Evolutionary conservation across 2,888 invertebrate genomes (phyloP), one percentile per base, ranked within the genome.

Genomic region (Trypoxylon attenuatum): DNA sequence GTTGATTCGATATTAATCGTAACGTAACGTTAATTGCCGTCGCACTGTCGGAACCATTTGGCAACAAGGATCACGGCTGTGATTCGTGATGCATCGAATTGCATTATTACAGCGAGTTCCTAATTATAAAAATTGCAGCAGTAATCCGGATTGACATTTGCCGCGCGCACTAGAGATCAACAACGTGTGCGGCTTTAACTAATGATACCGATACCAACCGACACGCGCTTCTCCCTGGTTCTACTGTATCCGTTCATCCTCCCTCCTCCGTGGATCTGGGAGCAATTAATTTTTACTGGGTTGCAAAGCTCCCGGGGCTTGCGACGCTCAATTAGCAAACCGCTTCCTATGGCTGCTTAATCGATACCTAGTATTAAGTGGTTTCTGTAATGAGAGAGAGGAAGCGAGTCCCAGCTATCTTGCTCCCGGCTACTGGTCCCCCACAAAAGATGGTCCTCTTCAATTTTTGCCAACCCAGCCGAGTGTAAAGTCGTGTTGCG

Each of bases 1-100:
- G 69, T 60, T 60, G 62, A 45, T 59, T 58, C 47, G 68, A 65
- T 68, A 73, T 73, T 71, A 73, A 63, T 73, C 61, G 65, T 60
- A 65, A 68, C 62, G 68, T 56, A 67, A 70, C 56, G 67, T 63
- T 70, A 67, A 67, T 67, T 54, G 57, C 57, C 23, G 29, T 23
- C 49, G 57, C 56, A 57, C 69, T 57, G 27, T 27, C n/a, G 41
- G 54, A 52, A 16, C 41, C 64, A 65, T 73, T 72, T 64, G 43
- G 27, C 22, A 22, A 27, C 39, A 56, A 42, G 53, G 43, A 62
- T 64, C 51, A 55, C 54, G 55, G 21, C 50, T 21, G 52, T 38
- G 10, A 42, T 42, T 41, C 33, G 18, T 29, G 3, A 2, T 22
- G 13, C 13, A 27, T 15, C 33, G 47, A 16, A 54, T 54, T 70